phyloP scores from a whole-genome alignment of 2,888 invertebrate species.

The Ischnura elegans region DNA sequence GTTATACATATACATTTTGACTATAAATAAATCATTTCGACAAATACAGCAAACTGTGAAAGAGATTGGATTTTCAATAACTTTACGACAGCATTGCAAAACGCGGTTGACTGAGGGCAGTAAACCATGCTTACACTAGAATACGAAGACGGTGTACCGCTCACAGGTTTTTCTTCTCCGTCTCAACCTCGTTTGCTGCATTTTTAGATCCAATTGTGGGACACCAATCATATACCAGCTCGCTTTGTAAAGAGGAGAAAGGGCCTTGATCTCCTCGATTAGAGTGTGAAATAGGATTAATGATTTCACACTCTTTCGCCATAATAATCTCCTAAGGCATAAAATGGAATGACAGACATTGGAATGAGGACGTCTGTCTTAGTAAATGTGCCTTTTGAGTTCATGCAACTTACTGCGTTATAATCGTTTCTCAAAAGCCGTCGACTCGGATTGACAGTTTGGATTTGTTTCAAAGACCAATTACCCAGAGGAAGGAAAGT shows the following conservation, averaged over 20 bases:
- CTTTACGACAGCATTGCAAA: background rate
- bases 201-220: background rate
- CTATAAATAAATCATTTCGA: too few species aligned
- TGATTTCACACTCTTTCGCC: background rate
- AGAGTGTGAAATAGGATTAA: background rate
- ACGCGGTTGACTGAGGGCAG: background rate
- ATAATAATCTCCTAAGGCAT: background rate
- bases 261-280: background rate
- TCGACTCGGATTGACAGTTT: background rate
- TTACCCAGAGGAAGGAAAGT: background rate
- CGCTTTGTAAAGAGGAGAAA: background rate
- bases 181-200: background rate
- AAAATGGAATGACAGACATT: too few species aligned
- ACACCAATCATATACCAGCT: background rate
- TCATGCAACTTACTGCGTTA: background rate
- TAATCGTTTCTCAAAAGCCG: background rate
- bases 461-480: background rate
- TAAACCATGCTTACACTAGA: background rate
- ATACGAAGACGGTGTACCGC: background rate
- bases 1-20: too few species aligned
- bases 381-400: background rate
- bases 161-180: background rate
- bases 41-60: too few species aligned
- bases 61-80: background rate
- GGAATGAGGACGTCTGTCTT: background rate